phyloP scores from a whole-genome alignment of 2,888 invertebrate species.

The Caenorhabditis afra region DNA sequence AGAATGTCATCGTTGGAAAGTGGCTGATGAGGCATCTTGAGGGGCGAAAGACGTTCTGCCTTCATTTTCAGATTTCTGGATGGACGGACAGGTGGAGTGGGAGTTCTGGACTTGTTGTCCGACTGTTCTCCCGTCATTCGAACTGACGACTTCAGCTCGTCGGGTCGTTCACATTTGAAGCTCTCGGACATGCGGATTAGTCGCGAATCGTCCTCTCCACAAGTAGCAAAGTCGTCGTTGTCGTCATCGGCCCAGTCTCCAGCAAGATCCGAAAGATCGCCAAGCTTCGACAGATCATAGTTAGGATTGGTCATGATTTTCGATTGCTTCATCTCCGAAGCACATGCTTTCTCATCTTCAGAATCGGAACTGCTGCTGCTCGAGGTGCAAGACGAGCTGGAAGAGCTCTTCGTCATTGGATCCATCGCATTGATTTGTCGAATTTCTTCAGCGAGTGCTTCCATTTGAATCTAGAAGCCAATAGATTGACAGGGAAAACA shows the following conservation, averaged over 20 bases:
- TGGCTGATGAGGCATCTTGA: conserved; percentile 40
- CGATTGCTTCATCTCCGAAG: no score
- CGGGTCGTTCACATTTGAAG: background rate
- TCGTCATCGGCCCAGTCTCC: conserved; percentile 28
- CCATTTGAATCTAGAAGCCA: conserved; percentile 21
- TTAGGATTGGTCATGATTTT: no score
- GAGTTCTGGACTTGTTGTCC: conserved; percentile 11
- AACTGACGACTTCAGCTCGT: background rate
- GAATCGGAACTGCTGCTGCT: background rate
- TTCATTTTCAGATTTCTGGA: conserved; percentile 1
- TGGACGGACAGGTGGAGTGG: background rate
- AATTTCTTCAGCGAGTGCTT: conserved; percentile 16
- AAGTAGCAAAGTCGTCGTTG: background rate
- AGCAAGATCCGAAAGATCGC: conserved; percentile 22
- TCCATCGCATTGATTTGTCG: conserved; percentile 1
- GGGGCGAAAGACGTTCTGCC: conserved; percentile 29
- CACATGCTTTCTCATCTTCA: no score
- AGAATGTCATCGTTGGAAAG: conserved; percentile 50
- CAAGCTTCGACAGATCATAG: conserved; percentile 6
- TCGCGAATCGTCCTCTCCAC: background rate
- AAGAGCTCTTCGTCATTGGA: conserved; percentile 1
- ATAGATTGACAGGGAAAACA: no score
- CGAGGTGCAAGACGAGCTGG: background rate
- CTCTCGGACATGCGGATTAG: background rate
- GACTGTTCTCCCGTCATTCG: no score